Percentiles rank a stretch among this genome's conserved stretches.
phyloP scores from a whole-genome alignment of 2,797 vertebrate species.

The Threskiornis aethiopicus region DNA sequence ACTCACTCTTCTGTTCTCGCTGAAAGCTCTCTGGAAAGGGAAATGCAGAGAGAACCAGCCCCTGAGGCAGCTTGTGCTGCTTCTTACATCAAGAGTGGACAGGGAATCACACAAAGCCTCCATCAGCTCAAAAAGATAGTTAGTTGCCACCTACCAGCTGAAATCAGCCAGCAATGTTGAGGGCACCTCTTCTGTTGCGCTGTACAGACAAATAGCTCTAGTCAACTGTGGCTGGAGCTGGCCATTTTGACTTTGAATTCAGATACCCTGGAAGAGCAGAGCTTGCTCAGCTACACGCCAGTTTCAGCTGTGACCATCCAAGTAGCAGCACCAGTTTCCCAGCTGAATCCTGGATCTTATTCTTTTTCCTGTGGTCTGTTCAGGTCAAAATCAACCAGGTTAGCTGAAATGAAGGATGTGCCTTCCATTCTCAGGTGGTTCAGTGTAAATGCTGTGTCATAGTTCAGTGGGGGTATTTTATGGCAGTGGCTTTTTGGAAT shows the following conservation, averaged over 20 bases:
- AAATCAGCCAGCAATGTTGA: not conserved
- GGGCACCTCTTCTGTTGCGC: not conserved
- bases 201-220: not conserved
- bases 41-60: not conserved
- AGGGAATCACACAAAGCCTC: not conserved
- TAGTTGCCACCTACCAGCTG: not conserved
- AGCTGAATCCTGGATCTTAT: not conserved
- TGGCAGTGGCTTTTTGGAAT: not conserved
- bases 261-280: not conserved
- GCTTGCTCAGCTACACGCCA: rapidly evolving
- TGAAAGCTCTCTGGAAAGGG: not conserved
- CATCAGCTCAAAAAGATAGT: not conserved
- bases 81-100: rapidly evolving
- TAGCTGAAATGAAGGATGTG: not conserved
- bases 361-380: not conserved
- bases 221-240: not conserved
- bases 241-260: not conserved
- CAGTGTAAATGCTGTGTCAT: not conserved
- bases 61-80: not conserved
- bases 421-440: not conserved
- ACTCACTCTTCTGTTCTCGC: not conserved
- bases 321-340: not conserved
- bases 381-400: not conserved
- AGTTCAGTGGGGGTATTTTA: not conserved
- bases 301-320: not conserved